Conservation (phyloP, 2,797 vertebrate species). For the Gephyroberyx darwinii region DNA sequence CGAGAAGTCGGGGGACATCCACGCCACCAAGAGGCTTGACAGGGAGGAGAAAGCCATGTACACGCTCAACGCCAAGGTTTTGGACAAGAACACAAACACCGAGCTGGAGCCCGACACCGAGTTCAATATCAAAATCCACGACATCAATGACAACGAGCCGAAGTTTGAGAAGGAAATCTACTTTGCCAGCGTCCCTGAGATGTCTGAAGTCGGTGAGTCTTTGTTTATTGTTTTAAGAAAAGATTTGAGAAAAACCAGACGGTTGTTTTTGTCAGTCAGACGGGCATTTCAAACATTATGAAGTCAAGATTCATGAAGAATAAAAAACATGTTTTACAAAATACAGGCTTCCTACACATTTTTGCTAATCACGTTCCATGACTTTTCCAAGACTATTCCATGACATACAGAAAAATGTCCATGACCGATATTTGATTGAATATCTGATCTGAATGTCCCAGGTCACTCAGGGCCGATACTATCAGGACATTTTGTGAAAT, state of each 20-base stretch:
- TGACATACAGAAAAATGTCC: too few species aligned
- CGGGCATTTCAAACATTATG: background rate
- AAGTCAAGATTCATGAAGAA: background rate
- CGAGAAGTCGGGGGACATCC: conserved; percentile 97
- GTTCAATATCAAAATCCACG: conserved; percentile 98
- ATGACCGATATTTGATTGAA: too few species aligned
- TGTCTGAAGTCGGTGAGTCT: conserved; percentile 94
- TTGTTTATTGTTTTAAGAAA: background rate
- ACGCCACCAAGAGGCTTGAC: conserved; percentile 96
- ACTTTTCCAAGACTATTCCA: too few species aligned
- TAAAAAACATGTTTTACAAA: background rate
- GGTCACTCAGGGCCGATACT: too few species aligned
- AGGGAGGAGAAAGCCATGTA: conserved; percentile 95
- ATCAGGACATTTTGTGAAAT: too few species aligned
- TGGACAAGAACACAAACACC: conserved; percentile 89
- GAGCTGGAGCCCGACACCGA: conserved; percentile 96
- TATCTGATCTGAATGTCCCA: too few species aligned
- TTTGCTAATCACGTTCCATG: too few species aligned
- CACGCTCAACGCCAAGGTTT: conserved; percentile 91
- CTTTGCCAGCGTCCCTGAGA: conserved; percentile 92
- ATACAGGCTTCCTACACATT: too few species aligned
- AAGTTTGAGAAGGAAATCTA: conserved; percentile 92
- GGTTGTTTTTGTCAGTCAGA: conserved; percentile 1
- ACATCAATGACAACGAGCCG: conserved; percentile 98
- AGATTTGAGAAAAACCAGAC: background rate